phyloP scores from a whole-genome alignment of 2,113 vertebrate genomes.

The Hippolais icterina region DNA sequence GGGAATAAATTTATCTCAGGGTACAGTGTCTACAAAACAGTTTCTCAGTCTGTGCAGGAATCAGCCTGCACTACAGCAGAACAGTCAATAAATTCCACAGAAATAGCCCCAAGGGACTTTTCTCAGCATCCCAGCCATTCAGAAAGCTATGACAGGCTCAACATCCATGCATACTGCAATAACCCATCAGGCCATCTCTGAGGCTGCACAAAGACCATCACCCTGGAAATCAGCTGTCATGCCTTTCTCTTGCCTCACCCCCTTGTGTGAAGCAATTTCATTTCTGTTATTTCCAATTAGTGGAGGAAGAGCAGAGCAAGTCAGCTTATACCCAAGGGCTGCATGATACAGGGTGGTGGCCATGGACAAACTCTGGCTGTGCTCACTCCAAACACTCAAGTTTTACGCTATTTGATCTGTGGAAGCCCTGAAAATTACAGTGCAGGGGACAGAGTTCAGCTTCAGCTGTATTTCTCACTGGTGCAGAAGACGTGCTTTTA shows the following conservation, averaged over 20 bases:
- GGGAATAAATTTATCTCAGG: background rate
- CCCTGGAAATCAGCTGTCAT: background rate
- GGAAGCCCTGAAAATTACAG: background rate
- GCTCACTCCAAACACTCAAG: background rate
- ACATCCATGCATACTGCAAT: rapidly evolving
- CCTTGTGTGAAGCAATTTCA: background rate
- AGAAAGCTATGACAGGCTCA: background rate
- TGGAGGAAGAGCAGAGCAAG: background rate
- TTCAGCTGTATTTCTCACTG: background rate
- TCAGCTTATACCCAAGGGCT: background rate
- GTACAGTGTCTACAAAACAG: background rate
- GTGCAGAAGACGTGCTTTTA: background rate
- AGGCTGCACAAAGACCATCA: background rate
- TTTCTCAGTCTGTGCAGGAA: background rate
- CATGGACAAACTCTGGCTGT: background rate
- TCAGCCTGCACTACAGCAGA: background rate
- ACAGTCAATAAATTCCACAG: conserved; percentile 30
- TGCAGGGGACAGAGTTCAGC: background rate
- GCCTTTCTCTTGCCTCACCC: background rate
- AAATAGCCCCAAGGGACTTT: conserved; percentile 1
- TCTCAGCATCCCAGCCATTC: background rate
- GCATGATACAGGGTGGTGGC: rapidly evolving
- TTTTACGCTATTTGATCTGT: background rate
- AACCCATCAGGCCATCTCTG: background rate
- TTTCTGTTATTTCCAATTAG: background rate